These are phyloP conservation scores for Toxostoma redivivum DNA, from an alignment of 2,113 vertebrate genomes.

Conservation along the genomic window DNA sequence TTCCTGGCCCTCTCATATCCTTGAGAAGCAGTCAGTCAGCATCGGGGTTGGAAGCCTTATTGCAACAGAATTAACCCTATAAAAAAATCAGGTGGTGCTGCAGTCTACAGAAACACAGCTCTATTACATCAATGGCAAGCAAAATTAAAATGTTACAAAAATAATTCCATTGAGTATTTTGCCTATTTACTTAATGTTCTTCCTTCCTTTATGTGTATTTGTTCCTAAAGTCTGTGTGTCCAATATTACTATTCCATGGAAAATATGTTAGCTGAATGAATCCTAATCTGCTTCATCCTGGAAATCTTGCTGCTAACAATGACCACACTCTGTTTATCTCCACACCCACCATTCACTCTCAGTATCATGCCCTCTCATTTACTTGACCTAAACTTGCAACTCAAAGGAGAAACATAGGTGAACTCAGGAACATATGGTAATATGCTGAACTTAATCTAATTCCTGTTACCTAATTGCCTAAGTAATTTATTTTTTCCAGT, in stretches of 20 bases:
- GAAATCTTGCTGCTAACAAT: conserved; percentile 41
- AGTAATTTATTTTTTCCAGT: background rate
- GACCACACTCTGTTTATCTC: background rate
- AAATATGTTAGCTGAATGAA: conserved; percentile 40
- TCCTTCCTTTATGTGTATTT: conserved; percentile 33
- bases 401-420: conserved; percentile 7
- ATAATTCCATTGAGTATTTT: conserved; percentile 5
- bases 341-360: conserved; percentile 29
- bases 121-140: background rate
- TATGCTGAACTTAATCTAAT: background rate
- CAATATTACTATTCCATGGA: conserved; percentile 7
- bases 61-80: background rate
- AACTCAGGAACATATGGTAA: conserved; percentile 17
- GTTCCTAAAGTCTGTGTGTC: background rate
- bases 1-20: background rate
- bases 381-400: conserved; percentile 10
- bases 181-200: background rate
- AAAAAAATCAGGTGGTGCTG: background rate
- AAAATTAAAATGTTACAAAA: background rate
- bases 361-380: background rate
- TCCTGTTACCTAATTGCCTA: conserved; percentile 11
- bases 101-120: background rate
- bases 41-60: background rate
- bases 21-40: background rate
- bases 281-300: conserved; percentile 44